Conservation (phyloP, 2,888 invertebrate species). For the Acanthacorydalis orientalis region DNA sequence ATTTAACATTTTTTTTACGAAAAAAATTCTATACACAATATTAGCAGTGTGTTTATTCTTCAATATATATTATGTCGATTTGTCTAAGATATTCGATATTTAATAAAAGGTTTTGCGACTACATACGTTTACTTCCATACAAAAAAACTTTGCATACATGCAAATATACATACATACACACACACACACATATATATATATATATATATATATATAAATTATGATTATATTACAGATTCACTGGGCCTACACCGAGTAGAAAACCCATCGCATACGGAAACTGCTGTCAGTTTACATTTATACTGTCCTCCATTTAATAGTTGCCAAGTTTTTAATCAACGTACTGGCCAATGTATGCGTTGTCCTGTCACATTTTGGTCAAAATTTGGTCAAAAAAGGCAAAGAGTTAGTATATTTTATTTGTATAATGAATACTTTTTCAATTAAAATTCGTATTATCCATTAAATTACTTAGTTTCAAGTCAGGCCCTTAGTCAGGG, state of each 20-base stretch:
- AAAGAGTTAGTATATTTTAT: slow-evolving; percentile 31
- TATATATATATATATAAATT: not conserved
- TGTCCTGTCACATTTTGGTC: slow-evolving; percentile 84
- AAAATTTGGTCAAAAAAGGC: slow-evolving; percentile 65
- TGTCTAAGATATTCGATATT: too few relatives aligned
- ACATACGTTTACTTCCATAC: too few relatives aligned
- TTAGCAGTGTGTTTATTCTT: too few relatives aligned
- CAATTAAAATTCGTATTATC: too few relatives aligned
- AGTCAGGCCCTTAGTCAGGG: too few relatives aligned
- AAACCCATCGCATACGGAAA: slow-evolving; percentile 77
- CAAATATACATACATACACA: not conserved
- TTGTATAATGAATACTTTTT: not conserved
- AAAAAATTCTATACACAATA: too few relatives aligned
- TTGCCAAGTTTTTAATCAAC: slow-evolving; percentile 83
- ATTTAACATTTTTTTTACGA: too few relatives aligned
- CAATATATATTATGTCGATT: too few relatives aligned
- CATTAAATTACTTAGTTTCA: too few relatives aligned
- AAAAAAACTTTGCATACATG: too few relatives aligned
- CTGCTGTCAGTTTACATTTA: slow-evolving; percentile 82
- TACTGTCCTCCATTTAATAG: slow-evolving; percentile 86
- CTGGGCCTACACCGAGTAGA: slow-evolving; percentile 91
- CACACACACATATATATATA: not conserved
- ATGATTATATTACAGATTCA: slow-evolving; percentile 44
- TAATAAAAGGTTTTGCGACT: too few relatives aligned
- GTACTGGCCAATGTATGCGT: slow-evolving; percentile 59